Evolutionary conservation across 2,888 invertebrate species (phyloP), one percentile per base, ranked within the genome.

Genomic region (Clistopyga incitator): DNA sequence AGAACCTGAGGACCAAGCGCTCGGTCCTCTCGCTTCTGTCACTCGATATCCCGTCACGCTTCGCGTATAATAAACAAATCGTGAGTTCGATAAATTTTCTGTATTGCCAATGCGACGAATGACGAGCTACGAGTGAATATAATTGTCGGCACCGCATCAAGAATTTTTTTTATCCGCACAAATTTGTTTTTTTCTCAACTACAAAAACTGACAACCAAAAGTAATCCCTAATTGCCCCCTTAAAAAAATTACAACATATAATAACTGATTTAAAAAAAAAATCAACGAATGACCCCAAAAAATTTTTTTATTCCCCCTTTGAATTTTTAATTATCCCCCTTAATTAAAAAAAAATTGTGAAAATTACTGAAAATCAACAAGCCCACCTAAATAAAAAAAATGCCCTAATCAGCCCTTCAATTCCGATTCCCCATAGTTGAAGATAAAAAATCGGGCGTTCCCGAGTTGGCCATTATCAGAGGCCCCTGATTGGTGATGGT

Each of bases 1-100:
- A 81, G 38, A 50, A 13, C 64, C 68, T n/a, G 20, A 67, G 75
- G 45, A 47, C 67, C 56, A 29, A 77, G 47, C 56, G 45, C 52
- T 61, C 70, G 47, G 29, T 70, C 65, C 71, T 50, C 61, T 72
- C 52, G 34, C 42, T 61, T 72, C 75, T 54, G 88, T 87, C 87
- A 89, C 78, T 74, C 76, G 88, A 89, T 82, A 88, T 85, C 71
- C 47, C 75, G 82, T 87, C 88, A 88, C 88, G 87, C 75, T 74
- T 76, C 75, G 75, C 61, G 74, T 61, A 79, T 85, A 74, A 84
- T 88, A 90, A 89, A 90, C 86, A 88, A 71, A 70, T 79, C 84
- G 47, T 47, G 70, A 61, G 54, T 52, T 81, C 83, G 84, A 87
- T 84, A 47, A 71, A 78, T 75, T 70, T 77, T 76, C 79, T 85